phyloP scores from a whole-genome alignment of 30 jellyfish, hydroid and myxozoan species.

The Haliclystus octoradiatus region DNA sequence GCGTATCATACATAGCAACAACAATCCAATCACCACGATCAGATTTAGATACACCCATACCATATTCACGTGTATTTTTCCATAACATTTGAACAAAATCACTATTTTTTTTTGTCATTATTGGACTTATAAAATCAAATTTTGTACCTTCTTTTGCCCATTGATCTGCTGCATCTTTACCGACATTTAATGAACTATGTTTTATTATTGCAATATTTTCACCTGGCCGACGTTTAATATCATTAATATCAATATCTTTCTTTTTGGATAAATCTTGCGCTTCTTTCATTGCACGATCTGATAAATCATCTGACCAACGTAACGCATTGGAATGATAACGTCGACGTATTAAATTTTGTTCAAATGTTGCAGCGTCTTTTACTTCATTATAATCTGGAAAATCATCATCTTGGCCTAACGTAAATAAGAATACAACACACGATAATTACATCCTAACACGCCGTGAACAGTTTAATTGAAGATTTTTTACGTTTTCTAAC shows the following conservation, averaged over 20 bases:
- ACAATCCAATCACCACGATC: conserved; percentile 74
- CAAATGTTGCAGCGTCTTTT: conserved; percentile 85
- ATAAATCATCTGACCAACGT: conserved; percentile 82
- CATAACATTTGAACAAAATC: conserved; percentile 89
- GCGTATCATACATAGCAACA: conserved; percentile 70
- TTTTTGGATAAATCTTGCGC: conserved; percentile 65
- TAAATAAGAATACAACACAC: not conserved
- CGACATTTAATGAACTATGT: conserved; percentile 54
- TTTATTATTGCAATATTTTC: conserved; percentile 59
- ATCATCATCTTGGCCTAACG: conserved; percentile 41
- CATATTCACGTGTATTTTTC: conserved; percentile 76
- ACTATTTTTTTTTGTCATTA: conserved; percentile 56
- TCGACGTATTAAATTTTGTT: conserved; percentile 57
- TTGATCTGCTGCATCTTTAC: conserved; percentile 80
- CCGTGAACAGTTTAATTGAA: too few species aligned
- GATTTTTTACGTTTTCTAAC: too few species aligned
- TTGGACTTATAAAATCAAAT: conserved; percentile 79
- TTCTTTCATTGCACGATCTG: conserved; percentile 77
- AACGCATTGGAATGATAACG: conserved; percentile 53
- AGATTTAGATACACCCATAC: conserved; percentile 87
- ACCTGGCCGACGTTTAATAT: conserved; percentile 41
- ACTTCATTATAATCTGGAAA: conserved; percentile 92
- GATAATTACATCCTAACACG: too few species aligned
- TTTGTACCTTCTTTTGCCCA: conserved; percentile 81
- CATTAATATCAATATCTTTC: conserved; percentile 24